phyloP scores from a whole-genome alignment of 2,113 vertebrate genomes.

The Cyrtonyx montezumae region DNA sequence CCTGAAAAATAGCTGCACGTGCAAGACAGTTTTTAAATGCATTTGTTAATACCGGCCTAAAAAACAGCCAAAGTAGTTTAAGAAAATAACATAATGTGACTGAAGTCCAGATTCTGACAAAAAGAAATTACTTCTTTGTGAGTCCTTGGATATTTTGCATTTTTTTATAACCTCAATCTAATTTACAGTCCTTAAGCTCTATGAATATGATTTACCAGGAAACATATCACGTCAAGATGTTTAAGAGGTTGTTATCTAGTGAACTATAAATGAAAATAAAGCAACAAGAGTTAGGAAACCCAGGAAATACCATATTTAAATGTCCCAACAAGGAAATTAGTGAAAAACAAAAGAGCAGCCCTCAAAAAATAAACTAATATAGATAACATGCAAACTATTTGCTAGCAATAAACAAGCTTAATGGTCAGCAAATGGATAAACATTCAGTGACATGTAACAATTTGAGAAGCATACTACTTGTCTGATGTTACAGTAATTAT shows the following conservation, averaged over 20 bases:
- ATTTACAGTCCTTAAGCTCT: neutral
- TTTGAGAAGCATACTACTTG: neutral
- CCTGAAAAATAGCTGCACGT: neutral
- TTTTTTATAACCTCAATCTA: neutral
- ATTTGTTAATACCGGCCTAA: neutral
- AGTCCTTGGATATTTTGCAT: neutral
- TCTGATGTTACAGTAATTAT: neutral
- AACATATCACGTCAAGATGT: neutral
- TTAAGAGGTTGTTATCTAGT: neutral
- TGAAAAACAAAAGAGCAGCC: neutral
- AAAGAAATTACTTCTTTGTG: neutral
- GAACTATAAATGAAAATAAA: neutral
- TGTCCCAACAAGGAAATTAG: neutral
- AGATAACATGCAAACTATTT: neutral
- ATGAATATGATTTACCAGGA: neutral
- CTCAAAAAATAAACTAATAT: neutral
- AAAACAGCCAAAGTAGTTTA: neutral
- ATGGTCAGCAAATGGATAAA: too few species aligned
- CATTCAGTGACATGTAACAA: neutral
- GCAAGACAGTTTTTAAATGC: neutral
- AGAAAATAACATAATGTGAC: neutral
- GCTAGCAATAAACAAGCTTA: neutral
- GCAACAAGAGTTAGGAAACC: neutral
- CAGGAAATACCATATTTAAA: neutral
- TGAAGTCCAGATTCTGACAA: neutral